Evolutionary conservation across 2,888 invertebrate genomes (phyloP).

Genomic region (Tachina fera): DNA sequence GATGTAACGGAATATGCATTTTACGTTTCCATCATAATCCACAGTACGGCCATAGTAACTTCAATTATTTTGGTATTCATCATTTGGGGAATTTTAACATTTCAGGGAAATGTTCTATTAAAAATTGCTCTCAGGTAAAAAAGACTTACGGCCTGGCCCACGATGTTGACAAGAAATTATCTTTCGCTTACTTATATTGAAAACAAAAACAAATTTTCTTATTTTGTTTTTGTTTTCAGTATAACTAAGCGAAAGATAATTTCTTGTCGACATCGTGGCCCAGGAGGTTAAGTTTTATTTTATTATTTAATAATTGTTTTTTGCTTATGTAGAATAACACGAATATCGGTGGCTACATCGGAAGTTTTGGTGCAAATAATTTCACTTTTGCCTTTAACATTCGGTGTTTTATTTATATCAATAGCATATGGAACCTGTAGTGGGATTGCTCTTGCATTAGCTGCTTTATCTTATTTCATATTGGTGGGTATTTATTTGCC

Average conservation of each 20-base stretch:
- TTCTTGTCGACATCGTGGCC: no score
- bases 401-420: constrained; percentile 86
- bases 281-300: no score
- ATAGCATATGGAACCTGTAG: constrained; percentile 89
- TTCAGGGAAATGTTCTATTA: constrained; percentile 75
- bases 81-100: constrained; percentile 75
- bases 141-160: no score
- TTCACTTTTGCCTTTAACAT: constrained; percentile 87
- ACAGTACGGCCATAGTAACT: constrained; percentile 76
- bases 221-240: no score
- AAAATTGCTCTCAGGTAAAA: constrained; percentile 74
- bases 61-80: constrained; percentile 74
- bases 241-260: no score
- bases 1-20: constrained; percentile 75
- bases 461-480: constrained; percentile 87
- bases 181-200: no score
- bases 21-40: constrained; percentile 76
- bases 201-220: no score
- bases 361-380: constrained; percentile 86
- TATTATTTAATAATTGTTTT: not conserved
- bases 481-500: constrained; percentile 84
- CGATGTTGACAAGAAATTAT: no score
- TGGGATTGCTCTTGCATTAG: constrained; percentile 87
- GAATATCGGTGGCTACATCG: constrained; percentile 73
- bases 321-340: constrained; percentile 72